Evolutionary conservation across 2,113 vertebrate genomes (phyloP), one percentile per base, ranked within the genome.

Genomic region (Zosterops japonicus): DNA sequence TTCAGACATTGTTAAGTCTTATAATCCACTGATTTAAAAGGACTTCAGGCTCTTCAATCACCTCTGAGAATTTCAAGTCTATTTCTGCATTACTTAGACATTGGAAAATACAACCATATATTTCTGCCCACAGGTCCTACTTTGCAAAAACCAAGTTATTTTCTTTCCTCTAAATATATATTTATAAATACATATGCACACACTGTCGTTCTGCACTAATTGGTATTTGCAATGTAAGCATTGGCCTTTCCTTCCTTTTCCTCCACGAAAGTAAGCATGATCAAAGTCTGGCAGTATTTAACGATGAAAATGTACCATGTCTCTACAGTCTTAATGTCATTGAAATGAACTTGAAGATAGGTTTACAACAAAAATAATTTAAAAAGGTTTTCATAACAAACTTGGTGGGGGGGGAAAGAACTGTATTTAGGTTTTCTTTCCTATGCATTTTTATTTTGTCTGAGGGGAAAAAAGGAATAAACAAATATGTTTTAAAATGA

Each of bases 191-290:
- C 83, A 90, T 56, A 89, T 7, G 69, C 55, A 63, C 85, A 59
- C 35, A 59, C 53, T 71, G 85, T 53, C 78, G 88, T 57, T 92
- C 83, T 92, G 83, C 56, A 57, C 72, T 93, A 92, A 93, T 81
- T 95, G 92, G 90, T 96, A 90, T 95, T 96, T 96, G 90, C 92
- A 92, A 7, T 90, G 86, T 93, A 96, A 95, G 94, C 93, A 84
- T 16, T 90, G 92, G 72, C 83, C 72, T 96, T 92, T 92, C 92
- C 92, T 96, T 95, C 92, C 92, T 82, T 94, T 77, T 60, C 6
- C 28, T 87, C 96, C 64, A 6, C 49, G 60, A 83, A 90, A 71
- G 93, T 82, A 95, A 95, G 95, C 90, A 95, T 22, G 90, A 95
- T 93, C 95, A 96, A 95, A 96, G 92, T 52, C 68, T 86, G 57